Evolutionary conservation across 2,113 vertebrate genomes (phyloP).

Genomic region (Talpa occidentalis): DNA sequence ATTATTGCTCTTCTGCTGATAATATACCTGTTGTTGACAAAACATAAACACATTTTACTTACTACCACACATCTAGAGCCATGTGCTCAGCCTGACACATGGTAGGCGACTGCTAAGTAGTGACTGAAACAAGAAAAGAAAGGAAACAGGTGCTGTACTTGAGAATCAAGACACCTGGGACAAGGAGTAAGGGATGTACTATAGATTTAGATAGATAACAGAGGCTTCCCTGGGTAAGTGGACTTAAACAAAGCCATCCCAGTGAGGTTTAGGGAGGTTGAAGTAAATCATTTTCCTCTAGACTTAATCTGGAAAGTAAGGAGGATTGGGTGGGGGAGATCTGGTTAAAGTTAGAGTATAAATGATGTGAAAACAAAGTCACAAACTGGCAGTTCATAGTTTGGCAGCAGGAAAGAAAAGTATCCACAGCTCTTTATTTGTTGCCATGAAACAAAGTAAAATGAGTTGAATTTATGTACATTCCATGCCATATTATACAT

Average conservation of each 20-base stretch:
- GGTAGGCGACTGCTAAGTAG: neutral
- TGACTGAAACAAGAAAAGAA: neutral
- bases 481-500: slow-evolving; percentile 1
- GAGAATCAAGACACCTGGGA: neutral
- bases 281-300: neutral
- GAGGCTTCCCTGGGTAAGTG: neutral
- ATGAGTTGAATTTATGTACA: slow-evolving; percentile 25
- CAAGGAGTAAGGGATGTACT: neutral
- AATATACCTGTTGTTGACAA: neutral
- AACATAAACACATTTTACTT: neutral
- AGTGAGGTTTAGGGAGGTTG: neutral
- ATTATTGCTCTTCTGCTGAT: neutral
- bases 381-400: slow-evolving; percentile 8
- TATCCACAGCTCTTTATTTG: neutral
- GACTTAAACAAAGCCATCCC: neutral
- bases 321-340: neutral
- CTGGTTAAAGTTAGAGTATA: neutral
- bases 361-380: neutral
- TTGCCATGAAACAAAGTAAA: slow-evolving; percentile 11
- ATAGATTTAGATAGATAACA: neutral
- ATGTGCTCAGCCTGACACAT: neutral
- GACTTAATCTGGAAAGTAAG: neutral
- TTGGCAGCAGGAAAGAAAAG: slow-evolving; percentile 10
- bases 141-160: neutral
- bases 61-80: neutral